Evolutionary conservation across 2,797 vertebrate genomes (phyloP).

Genomic region (Malacoraja senta): DNA sequence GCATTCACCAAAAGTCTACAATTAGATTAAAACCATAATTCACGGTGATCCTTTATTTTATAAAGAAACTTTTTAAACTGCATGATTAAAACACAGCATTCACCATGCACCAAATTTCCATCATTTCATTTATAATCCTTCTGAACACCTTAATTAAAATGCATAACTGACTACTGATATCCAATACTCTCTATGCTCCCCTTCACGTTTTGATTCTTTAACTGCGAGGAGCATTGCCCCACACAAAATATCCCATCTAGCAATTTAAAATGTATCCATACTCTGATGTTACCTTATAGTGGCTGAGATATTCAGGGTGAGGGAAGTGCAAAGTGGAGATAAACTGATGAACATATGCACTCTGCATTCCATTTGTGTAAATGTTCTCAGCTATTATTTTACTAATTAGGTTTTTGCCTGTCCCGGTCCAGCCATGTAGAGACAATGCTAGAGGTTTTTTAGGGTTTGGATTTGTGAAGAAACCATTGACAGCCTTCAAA

Average conservation of each 20-base stretch:
- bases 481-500: slow-evolving; percentile 74
- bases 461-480: slow-evolving; percentile 70
- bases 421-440: slow-evolving; percentile 86
- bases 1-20: background rate
- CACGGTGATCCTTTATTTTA: background rate
- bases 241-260: background rate
- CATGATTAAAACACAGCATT: background rate
- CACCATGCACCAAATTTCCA: background rate
- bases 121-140: background rate
- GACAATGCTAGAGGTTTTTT: slow-evolving; percentile 87
- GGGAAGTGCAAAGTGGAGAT: slow-evolving; percentile 82
- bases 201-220: background rate
- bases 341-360: slow-evolving; percentile 79
- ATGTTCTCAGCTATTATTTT: slow-evolving; percentile 74
- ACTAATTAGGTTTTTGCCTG: slow-evolving; percentile 87
- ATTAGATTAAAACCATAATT: background rate
- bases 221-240: background rate
- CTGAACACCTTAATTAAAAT: too few species aligned
- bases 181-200: background rate
- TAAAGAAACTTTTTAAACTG: background rate
- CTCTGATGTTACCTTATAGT: slow-evolving; percentile 70
- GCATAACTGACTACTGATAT: too few species aligned
- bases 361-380: slow-evolving; percentile 70
- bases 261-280: background rate
- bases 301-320: slow-evolving; percentile 57